A percentile compares a stretch with the other conserved stretches of the same genome.
Conservation (phyloP, 2,888 invertebrate species). For the Amblyteles armatorius region DNA sequence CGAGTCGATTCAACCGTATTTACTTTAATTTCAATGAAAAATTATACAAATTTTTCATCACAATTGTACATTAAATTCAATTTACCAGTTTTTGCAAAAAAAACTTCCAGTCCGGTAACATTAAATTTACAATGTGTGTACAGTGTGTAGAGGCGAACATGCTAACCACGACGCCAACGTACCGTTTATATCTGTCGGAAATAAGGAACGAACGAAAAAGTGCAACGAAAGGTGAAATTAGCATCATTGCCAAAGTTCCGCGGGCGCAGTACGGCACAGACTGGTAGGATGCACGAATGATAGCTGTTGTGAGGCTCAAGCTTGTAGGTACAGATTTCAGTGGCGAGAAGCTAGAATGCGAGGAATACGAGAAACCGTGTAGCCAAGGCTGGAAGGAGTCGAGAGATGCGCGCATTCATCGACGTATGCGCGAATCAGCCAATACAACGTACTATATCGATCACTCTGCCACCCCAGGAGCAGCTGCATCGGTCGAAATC, state of each 20-base stretch:
- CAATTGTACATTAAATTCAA: too few species aligned
- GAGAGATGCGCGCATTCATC: conserved; percentile 67
- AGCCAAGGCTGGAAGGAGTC: conserved; percentile 35
- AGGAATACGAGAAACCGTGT: conserved; percentile 8
- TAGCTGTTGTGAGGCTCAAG: conserved; percentile 8
- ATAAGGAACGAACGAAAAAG: neutral
- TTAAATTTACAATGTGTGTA: too few species aligned
- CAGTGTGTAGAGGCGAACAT: too few species aligned
- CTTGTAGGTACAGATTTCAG: conserved; percentile 10
- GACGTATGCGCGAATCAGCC: conserved; percentile 65
- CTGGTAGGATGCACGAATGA: neutral
- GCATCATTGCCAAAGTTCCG: neutral
- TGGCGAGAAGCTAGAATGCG: conserved; percentile 22
- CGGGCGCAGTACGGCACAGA: neutral
- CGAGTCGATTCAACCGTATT: too few species aligned
- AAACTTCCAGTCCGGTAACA: too few species aligned
- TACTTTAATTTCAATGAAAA: too few species aligned
- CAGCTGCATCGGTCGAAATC: neutral
- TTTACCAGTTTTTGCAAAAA: too few species aligned
- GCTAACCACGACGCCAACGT: too few species aligned
- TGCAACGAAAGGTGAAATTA: conserved; percentile 41
- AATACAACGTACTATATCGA: conserved; percentile 38
- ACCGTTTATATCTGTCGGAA: too few species aligned
- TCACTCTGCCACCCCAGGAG: conserved; percentile 7
- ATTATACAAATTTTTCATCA: too few species aligned